Evolutionary conservation across 2,888 invertebrate genomes (phyloP).

Genomic region (Heteromurus nitidus): DNA sequence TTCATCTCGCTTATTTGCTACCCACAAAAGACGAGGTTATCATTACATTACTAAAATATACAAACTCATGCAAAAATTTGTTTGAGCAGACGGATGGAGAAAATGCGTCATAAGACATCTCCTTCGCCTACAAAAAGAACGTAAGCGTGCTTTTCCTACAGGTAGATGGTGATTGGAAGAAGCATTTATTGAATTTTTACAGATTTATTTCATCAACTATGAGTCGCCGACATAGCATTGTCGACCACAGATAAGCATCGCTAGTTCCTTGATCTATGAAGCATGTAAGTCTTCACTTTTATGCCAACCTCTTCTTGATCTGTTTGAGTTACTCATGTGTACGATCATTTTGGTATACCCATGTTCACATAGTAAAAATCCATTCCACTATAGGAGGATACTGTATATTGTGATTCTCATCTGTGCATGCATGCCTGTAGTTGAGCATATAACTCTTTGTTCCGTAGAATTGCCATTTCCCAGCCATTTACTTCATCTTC

Average conservation of each 20-base stretch:
- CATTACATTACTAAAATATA: too few relatives aligned
- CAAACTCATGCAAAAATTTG: too few relatives aligned
- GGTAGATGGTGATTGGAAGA: conserved; percentile 16
- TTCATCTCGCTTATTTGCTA: too few relatives aligned
- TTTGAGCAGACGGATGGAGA: too few relatives aligned
- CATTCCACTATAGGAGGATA: too few relatives aligned
- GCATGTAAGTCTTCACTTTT: conserved; percentile 63
- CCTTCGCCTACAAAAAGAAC: background rate
- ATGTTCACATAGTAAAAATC: too few relatives aligned
- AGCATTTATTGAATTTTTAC: conserved; percentile 61
- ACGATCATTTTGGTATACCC: conserved; percentile 59
- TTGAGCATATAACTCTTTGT: background rate
- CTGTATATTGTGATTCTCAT: too few relatives aligned
- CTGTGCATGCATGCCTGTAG: background rate
- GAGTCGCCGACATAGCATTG: conserved; percentile 50
- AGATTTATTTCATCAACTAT: conserved; percentile 57
- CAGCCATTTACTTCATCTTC: conserved; percentile 20
- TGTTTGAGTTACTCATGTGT: conserved; percentile 60
- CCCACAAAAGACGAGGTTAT: too few relatives aligned
- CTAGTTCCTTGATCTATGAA: conserved; percentile 60
- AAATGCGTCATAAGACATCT: too few relatives aligned
- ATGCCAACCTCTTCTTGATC: conserved; percentile 51
- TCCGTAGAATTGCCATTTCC: conserved; percentile 4
- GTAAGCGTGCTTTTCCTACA: background rate
- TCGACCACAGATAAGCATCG: conserved; percentile 49